Evolutionary conservation across 2,113 vertebrate genomes (phyloP).

Genomic region (Bostrychus sinensis): DNA sequence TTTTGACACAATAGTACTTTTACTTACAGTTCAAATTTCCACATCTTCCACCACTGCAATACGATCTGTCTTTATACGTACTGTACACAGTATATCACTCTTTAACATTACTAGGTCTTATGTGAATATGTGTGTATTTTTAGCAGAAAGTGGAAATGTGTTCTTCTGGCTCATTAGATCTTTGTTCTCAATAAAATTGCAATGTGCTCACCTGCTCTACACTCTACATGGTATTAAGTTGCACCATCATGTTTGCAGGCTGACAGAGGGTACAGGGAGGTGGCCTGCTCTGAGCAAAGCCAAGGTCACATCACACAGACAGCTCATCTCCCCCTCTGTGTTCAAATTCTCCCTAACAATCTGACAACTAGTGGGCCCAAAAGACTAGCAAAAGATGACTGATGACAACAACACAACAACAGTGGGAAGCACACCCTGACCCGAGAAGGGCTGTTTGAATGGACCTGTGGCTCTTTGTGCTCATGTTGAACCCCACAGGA

Average conservation of each 20-base stretch:
- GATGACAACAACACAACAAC: conserved; percentile 21
- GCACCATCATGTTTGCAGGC: conserved; percentile 31
- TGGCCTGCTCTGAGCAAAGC: conserved; percentile 30
- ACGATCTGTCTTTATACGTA: too few species aligned
- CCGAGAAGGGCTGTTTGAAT: conserved; percentile 21
- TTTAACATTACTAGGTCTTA: too few species aligned
- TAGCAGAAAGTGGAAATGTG: not conserved
- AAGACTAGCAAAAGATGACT: conserved; percentile 19
- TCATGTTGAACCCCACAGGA: conserved; percentile 32
- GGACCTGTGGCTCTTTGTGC: not conserved
- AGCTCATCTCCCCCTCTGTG: conserved; percentile 45
- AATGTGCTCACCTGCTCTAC: not conserved
- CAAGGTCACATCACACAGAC: conserved; percentile 39
- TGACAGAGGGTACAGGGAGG: conserved; percentile 23
- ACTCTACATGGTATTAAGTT: conserved; percentile 6
- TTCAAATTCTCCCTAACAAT: conserved; percentile 50
- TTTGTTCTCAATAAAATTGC: not conserved
- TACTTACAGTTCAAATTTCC: too few species aligned
- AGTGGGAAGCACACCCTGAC: conserved; percentile 17
- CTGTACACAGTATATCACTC: too few species aligned
- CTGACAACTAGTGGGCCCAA: conserved; percentile 33
- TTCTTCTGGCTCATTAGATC: not conserved
- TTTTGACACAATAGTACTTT: too few species aligned
- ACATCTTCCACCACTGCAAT: too few species aligned
- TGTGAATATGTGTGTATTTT: too few species aligned